Conservation (phyloP, 2,888 invertebrate genomes). For the Sinopyrophorus schimmeli region DNA sequence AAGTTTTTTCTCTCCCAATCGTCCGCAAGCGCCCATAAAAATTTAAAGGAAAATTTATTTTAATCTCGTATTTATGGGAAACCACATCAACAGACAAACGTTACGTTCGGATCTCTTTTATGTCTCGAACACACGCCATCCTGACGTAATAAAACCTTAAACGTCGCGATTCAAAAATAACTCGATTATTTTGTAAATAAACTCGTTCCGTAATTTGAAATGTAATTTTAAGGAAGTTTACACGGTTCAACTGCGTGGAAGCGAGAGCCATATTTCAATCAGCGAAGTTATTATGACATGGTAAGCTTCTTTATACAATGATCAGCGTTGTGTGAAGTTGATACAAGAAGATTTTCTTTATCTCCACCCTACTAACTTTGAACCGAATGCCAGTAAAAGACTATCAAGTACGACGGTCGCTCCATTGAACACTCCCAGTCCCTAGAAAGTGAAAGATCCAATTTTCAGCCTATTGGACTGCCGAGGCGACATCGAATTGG, state of each 20-base stretch:
- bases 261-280: constrained; percentile 11
- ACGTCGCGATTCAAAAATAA: too few species aligned
- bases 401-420: constrained; percentile 15
- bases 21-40: constrained; percentile 8
- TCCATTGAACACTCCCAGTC: constrained; percentile 6
- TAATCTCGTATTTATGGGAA: too few species aligned
- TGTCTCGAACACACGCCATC: too few species aligned
- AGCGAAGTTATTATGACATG: constrained; percentile 16
- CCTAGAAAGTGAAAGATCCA: constrained; percentile 5
- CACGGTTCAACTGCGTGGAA: constrained; percentile 10
- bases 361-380: constrained; percentile 16
- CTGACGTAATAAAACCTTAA: too few species aligned
- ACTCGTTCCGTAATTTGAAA: too few species aligned
- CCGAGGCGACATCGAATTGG: constrained; percentile 8
- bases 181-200: too few species aligned
- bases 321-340: constrained; percentile 26
- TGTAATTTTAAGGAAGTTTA: too few species aligned
- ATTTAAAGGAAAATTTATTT: too few species aligned
- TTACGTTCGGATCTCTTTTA: too few species aligned
- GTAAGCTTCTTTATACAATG: constrained; percentile 20
- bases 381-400: constrained; percentile 19
- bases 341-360: constrained; percentile 26
- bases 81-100: too few species aligned
- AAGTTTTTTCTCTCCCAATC: constrained; percentile 2
- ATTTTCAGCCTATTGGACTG: constrained; percentile 13